phyloP scores from a whole-genome alignment of 2,797 vertebrate species.

The Pangasius sanitwongsei region DNA sequence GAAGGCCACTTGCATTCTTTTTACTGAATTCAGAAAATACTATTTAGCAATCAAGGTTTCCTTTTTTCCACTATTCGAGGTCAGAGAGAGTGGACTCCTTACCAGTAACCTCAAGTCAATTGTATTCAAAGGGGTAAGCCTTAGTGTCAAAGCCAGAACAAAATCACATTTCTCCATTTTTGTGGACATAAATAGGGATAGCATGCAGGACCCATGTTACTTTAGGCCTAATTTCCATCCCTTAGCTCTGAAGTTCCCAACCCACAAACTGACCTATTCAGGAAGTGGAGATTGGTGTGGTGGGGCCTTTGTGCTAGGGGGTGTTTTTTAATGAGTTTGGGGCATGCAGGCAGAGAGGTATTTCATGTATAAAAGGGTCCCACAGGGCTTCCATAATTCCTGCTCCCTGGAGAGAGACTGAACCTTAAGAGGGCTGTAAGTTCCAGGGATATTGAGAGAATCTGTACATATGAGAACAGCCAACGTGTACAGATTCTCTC shows the following conservation, averaged over 20 bases:
- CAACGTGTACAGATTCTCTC: not conserved
- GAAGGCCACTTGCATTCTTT: not conserved
- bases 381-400: conserved; percentile 65
- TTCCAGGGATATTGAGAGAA: not conserved
- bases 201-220: conserved; percentile 59
- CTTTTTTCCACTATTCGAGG: not conserved
- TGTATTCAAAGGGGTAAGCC: not conserved
- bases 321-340: conserved; percentile 65
- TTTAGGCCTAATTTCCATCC: conserved; percentile 46
- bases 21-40: not conserved
- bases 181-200: not conserved
- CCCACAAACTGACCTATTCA: conserved; percentile 59
- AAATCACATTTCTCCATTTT: not conserved
- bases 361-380: conserved; percentile 73
- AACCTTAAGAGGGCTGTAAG: conserved; percentile 59
- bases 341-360: conserved; percentile 67
- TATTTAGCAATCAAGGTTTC: not conserved
- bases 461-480: conserved; percentile 23
- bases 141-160: not conserved
- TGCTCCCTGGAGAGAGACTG: conserved; percentile 61
- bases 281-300: conserved; percentile 62
- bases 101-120: not conserved
- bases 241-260: not conserved
- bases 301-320: conserved; percentile 47
- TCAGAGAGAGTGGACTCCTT: not conserved